Evolutionary conservation across 92 coral and sea anemone genomes (phyloP).

Genomic region (Parazoanthus swiftii): DNA sequence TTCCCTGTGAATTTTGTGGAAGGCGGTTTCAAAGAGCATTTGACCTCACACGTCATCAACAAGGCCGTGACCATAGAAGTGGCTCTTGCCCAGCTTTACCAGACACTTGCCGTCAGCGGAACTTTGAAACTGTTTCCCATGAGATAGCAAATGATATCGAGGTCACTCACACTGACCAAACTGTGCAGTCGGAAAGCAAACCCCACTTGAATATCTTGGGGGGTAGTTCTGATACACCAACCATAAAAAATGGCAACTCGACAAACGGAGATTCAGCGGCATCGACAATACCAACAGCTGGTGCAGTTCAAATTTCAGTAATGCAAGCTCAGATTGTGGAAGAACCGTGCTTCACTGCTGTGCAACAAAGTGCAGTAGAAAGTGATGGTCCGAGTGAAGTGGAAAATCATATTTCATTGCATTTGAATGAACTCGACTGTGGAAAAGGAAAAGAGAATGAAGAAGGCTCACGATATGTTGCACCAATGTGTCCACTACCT

Average conservation of each 20-base stretch:
- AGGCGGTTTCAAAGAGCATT: slow-evolving; percentile 5
- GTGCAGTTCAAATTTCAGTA: neutral
- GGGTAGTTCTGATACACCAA: neutral
- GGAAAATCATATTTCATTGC: neutral
- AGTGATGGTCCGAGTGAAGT: neutral
- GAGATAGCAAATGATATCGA: neutral
- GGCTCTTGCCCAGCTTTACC: slow-evolving; percentile 1
- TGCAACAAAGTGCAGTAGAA: neutral
- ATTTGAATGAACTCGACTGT: neutral
- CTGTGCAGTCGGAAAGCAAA: neutral
- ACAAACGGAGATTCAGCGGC: neutral
- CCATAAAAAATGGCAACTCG: neutral
- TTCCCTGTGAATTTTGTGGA: slow-evolving; percentile 5
- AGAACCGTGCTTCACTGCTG: neutral
- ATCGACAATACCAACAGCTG: neutral
- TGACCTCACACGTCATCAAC: slow-evolving; percentile 12
- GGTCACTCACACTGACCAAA: neutral
- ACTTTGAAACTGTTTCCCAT: neutral
- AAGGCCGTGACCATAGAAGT: neutral
- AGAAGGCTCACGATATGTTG: neutral
- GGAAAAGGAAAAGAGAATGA: neutral
- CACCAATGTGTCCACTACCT: neutral
- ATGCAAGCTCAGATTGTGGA: neutral
- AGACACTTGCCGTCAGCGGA: neutral
- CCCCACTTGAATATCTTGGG: neutral